Evolutionary conservation across 2,888 invertebrate species (phyloP).

Genomic region (Tinea trinotella): DNA sequence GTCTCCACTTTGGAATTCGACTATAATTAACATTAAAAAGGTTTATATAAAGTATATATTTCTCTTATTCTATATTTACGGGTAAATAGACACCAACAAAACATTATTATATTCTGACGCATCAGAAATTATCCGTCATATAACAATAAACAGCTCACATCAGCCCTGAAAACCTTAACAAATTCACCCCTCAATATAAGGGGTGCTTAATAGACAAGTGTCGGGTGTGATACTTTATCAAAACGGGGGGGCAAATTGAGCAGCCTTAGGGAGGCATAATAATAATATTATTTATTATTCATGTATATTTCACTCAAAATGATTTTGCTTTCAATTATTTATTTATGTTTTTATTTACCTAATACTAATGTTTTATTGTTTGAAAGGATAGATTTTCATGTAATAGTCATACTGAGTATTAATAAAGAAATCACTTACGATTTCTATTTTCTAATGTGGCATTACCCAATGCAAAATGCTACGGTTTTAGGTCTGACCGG

Average conservation of each 20-base stretch:
- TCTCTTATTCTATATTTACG: too few species aligned
- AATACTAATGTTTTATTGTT: too few species aligned
- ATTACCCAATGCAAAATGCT: too few species aligned
- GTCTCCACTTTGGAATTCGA: too few species aligned
- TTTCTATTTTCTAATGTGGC: too few species aligned
- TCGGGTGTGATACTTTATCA: constrained; percentile 11
- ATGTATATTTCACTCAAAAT: background rate
- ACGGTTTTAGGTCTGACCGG: too few species aligned
- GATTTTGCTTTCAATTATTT: background rate
- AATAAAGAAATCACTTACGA: too few species aligned
- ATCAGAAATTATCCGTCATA: background rate
- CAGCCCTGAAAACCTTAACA: background rate
- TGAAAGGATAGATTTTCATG: too few species aligned
- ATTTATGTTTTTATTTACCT: background rate
- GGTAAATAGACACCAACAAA: too few species aligned
- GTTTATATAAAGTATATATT: too few species aligned
- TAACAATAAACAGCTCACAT: background rate
- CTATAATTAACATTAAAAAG: too few species aligned
- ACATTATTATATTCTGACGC: background rate
- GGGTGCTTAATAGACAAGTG: constrained; percentile 9
- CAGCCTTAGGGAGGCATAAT: background rate
- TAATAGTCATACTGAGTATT: too few species aligned
- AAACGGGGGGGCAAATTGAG: constrained; percentile 1
- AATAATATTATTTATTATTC: constrained; percentile 12
- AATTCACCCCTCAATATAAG: background rate